These are phyloP conservation scores for Scomber scombrus DNA, from an alignment of 2,113 vertebrate species.

Conservation along the genomic window DNA sequence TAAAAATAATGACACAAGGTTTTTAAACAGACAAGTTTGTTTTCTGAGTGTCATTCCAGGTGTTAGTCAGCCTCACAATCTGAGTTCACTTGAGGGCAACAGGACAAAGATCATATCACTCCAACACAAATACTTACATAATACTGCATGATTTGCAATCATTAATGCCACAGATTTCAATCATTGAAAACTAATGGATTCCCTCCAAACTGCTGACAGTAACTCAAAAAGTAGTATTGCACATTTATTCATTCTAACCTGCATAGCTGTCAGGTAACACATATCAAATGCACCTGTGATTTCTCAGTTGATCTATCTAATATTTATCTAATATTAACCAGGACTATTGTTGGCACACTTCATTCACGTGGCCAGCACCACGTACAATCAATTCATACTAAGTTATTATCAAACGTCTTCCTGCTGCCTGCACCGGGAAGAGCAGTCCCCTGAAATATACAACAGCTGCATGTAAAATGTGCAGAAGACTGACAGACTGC, in stretches of 20 bases:
- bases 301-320: neutral
- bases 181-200: neutral
- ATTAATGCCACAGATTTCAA: neutral
- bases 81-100: slow-evolving; percentile 25
- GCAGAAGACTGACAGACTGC: neutral
- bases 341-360: neutral
- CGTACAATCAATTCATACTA: neutral
- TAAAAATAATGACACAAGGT: neutral
- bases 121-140: slow-evolving; percentile 58
- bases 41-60: neutral
- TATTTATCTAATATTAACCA: neutral
- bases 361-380: slow-evolving; percentile 48
- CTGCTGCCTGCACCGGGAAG: neutral
- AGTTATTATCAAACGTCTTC: neutral
- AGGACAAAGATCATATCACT: slow-evolving; percentile 66
- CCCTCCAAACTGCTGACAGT: neutral
- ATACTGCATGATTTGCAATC: slow-evolving; percentile 24
- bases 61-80: neutral
- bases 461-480: neutral
- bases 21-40: too few relatives aligned
- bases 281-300: neutral
- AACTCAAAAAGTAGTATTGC: neutral
- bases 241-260: neutral
- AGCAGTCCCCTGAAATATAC: neutral
- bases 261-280: neutral